Evolutionary conservation across 2,888 invertebrate genomes (phyloP).

Genomic region (Scaptomyza reducta): DNA sequence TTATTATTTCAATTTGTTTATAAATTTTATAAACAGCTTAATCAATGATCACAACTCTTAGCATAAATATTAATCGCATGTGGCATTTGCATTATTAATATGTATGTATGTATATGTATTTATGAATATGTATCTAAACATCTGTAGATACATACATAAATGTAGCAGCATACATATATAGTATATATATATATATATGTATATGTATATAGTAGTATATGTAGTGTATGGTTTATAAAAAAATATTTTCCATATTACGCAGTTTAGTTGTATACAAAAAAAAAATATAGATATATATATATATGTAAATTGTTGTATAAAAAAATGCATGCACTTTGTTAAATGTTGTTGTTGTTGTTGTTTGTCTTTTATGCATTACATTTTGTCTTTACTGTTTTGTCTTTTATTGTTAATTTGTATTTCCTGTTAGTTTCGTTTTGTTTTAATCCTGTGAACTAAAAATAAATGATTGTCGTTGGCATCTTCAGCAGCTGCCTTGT

Average conservation of each 20-base stretch:
- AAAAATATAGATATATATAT: background rate
- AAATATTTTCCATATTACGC: conserved; percentile 19
- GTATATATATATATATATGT: conserved; percentile 15
- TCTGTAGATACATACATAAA: conserved; percentile 18
- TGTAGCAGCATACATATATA: conserved; percentile 34
- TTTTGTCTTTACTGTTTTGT: conserved; percentile 19
- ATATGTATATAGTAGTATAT: conserved; percentile 23
- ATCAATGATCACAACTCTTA: conserved; percentile 85
- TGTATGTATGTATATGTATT: conserved; percentile 36
- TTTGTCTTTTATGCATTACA: conserved; percentile 8
- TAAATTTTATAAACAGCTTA: conserved; percentile 80
- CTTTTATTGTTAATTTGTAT: conserved; percentile 18
- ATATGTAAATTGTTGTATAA: background rate
- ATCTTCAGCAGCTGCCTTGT: conserved; percentile 33
- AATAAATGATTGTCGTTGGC: conserved; percentile 47
- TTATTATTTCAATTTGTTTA: conserved; percentile 54
- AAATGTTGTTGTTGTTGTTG: conserved; percentile 7
- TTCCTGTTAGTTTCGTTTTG: conserved; percentile 33
- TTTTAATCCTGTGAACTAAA: conserved; percentile 15
- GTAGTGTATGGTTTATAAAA: conserved; percentile 21
- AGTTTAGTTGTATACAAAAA: conserved; percentile 1
- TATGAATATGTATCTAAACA: conserved; percentile 42
- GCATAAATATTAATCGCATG: conserved; percentile 78
- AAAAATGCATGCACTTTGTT: conserved; percentile 26
- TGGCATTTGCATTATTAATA: conserved; percentile 64